phyloP scores from a whole-genome alignment of 2,888 invertebrate genomes.

The Rhodophaea formosa region DNA sequence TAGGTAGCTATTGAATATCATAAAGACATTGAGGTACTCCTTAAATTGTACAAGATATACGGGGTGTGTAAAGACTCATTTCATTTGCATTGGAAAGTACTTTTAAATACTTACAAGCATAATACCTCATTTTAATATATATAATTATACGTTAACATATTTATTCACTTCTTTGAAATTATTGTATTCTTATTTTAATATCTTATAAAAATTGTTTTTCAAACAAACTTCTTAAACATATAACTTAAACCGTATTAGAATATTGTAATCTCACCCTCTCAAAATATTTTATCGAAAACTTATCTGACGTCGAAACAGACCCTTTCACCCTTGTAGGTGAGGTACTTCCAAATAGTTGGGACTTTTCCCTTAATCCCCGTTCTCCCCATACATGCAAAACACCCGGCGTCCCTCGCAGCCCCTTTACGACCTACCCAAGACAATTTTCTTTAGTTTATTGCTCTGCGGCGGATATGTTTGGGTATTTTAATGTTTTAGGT shows the following conservation, averaged over 20 bases:
- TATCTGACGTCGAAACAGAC: slow-evolving; percentile 1
- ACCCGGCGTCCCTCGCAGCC: slow-evolving; percentile 38
- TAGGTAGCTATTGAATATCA: too few species aligned
- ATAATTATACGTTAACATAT: too few species aligned
- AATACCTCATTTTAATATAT: too few species aligned
- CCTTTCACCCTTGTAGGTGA: slow-evolving; percentile 14
- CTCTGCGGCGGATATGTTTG: slow-evolving; percentile 25
- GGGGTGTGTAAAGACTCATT: too few species aligned
- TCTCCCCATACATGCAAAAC: slow-evolving; percentile 55
- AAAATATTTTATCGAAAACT: slow-evolving; percentile 14
- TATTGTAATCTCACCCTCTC: neutral
- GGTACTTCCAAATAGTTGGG: slow-evolving; percentile 30
- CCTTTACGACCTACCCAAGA: slow-evolving; percentile 55
- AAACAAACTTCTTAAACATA: too few species aligned
- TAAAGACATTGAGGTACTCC: too few species aligned
- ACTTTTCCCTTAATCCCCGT: slow-evolving; percentile 45
- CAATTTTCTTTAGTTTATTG: slow-evolving; percentile 43
- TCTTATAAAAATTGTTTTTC: too few species aligned
- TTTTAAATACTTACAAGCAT: too few species aligned
- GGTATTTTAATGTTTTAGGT: slow-evolving; percentile 12
- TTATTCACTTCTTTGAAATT: too few species aligned
- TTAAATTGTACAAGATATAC: too few species aligned
- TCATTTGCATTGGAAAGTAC: too few species aligned
- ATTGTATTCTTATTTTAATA: too few species aligned
- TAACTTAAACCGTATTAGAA: neutral